Evolutionary conservation across 2,888 invertebrate genomes (phyloP).

Genomic region (Xanthia togata): DNA sequence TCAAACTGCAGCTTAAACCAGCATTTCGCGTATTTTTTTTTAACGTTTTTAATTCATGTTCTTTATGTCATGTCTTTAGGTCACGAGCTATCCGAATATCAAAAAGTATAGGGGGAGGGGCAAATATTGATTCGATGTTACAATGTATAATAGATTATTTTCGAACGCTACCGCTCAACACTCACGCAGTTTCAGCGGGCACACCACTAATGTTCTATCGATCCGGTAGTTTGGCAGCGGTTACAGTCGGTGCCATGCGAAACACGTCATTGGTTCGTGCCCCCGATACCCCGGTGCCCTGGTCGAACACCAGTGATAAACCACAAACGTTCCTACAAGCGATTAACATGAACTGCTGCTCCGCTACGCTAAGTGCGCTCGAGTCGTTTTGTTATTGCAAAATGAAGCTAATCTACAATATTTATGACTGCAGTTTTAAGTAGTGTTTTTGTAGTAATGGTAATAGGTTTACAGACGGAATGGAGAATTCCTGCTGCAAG

Average conservation of each 20-base stretch:
- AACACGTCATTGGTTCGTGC: slow-evolving; percentile 74
- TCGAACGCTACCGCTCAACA: slow-evolving; percentile 5
- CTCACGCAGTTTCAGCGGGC: slow-evolving; percentile 69
- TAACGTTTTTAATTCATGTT: too few relatives aligned
- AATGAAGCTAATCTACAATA: slow-evolving; percentile 43
- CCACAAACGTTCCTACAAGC: slow-evolving; percentile 47
- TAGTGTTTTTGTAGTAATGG: slow-evolving; percentile 13
- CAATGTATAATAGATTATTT: not conserved
- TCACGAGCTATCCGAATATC: too few relatives aligned
- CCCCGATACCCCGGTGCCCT: slow-evolving; percentile 62
- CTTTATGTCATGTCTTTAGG: too few relatives aligned
- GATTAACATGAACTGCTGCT: slow-evolving; percentile 57
- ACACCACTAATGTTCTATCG: slow-evolving; percentile 81
- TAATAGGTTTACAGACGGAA: not conserved
- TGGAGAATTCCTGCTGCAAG: not conserved
- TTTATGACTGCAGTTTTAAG: slow-evolving; percentile 38
- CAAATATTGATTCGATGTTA: too few relatives aligned
- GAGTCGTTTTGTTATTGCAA: slow-evolving; percentile 33
- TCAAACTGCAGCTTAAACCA: too few relatives aligned
- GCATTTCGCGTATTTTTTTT: too few relatives aligned
- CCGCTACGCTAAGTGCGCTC: slow-evolving; percentile 37
- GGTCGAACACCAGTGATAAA: slow-evolving; percentile 62
- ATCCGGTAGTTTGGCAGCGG: slow-evolving; percentile 85
- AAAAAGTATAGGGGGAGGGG: too few relatives aligned
- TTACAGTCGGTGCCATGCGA: slow-evolving; percentile 83